phyloP scores from a whole-genome alignment of 2,797 vertebrate genomes.

The Megalops cyprinoides region DNA sequence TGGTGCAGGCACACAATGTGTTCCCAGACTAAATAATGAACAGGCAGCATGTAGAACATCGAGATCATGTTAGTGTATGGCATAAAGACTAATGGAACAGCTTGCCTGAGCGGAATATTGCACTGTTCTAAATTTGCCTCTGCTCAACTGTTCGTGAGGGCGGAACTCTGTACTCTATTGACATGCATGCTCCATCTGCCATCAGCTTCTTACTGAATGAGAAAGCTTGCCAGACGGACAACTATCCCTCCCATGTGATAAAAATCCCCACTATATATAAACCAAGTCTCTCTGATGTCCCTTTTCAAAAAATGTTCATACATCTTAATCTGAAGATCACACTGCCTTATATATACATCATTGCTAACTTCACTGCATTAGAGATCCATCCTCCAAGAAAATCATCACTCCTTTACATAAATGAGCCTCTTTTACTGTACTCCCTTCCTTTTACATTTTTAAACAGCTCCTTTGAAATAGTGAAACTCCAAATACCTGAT shows the following conservation, averaged over 20 bases:
- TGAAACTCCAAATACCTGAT: slow-evolving; percentile 7
- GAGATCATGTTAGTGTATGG: not conserved
- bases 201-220: not conserved
- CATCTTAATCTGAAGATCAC: not conserved
- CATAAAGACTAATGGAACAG: not conserved
- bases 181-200: not conserved
- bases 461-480: not conserved
- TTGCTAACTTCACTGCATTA: not conserved
- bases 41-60: not conserved
- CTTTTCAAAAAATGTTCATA: not conserved
- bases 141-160: not conserved
- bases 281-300: not conserved
- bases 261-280: not conserved
- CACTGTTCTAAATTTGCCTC: slow-evolving; percentile 1
- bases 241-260: not conserved
- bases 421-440: not conserved
- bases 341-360: not conserved
- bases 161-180: not conserved
- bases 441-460: not conserved
- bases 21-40: not conserved
- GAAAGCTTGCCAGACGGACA: not conserved
- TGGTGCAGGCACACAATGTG: not conserved
- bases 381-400: not conserved
- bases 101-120: not conserved
- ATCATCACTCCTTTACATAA: not conserved